Percentiles rank a stretch among this genome's conserved stretches.
Evolutionary conservation across 2,888 invertebrate species (phyloP).

Genomic region (Polydrusus cervinus): DNA sequence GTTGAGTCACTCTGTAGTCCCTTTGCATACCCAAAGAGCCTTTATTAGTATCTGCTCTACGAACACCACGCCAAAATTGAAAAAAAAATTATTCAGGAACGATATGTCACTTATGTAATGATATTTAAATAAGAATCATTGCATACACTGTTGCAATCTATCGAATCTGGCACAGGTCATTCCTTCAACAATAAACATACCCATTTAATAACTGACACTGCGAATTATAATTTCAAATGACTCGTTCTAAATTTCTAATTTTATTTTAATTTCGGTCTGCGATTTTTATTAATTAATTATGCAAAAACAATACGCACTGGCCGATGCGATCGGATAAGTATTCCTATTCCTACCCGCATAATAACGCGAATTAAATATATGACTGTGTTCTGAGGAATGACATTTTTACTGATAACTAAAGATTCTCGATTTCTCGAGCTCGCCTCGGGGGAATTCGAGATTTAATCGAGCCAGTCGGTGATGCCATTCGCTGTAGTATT

Average conservation of each 20-base stretch:
- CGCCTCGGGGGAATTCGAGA: slow-evolving; percentile 36
- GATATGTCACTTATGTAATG: no score
- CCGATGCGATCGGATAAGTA: slow-evolving; percentile 32
- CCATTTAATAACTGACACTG: neutral
- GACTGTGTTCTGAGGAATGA: slow-evolving; percentile 45
- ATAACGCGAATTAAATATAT: slow-evolving; percentile 48
- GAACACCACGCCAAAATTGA: no score
- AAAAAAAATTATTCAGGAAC: no score
- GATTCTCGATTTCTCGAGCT: slow-evolving; percentile 48
- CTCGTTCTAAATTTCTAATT: neutral
- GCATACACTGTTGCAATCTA: neutral
- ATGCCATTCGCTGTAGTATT: slow-evolving; percentile 26
- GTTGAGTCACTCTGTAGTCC: no score
- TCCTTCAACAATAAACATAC: no score
- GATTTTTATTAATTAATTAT: slow-evolving; percentile 20
- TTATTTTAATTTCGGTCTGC: slow-evolving; percentile 1
- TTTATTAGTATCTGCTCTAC: no score
- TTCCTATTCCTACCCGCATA: slow-evolving; percentile 45
- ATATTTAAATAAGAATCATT: no score
- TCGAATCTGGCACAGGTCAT: no score
- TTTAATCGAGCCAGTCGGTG: slow-evolving; percentile 38
- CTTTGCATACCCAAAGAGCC: no score
- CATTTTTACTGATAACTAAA: slow-evolving; percentile 52
- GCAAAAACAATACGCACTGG: slow-evolving; percentile 36
- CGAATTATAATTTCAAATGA: neutral